Base-by-base conservation (phyloP, 2,113 vertebrate species). In the Labrus mixtus region DNA sequence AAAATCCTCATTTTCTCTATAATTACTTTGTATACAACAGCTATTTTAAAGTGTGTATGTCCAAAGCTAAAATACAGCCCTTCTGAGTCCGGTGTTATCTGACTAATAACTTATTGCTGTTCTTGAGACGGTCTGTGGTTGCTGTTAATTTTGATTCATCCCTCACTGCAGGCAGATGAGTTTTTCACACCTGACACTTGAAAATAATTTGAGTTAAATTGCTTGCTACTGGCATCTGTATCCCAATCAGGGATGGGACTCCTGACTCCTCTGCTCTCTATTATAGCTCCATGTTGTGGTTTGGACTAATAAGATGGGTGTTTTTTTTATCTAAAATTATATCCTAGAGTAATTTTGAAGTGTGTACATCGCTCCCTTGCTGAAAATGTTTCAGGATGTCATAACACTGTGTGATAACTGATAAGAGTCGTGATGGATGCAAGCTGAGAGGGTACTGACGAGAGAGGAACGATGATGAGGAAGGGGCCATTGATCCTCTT, bases 381-480 rank as follows among this genome's bases (percentile, higher is more conserved):
- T 13, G 23, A 36, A 29, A 16, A 25, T 2, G 23, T 68, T 58
- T 19, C 4, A 37, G 48, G 8, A 19, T 39, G 15, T 54, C 8
- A 6, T 33, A 64, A 76, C 50, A 25, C 23, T 2, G 17, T 0
- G 3, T 0, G 1, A 67, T 65, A 68, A 51, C 2, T 0, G 1
- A 67, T 65, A 66, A 51, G 20, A 75, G 53, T 5, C 1, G 11
- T 19, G 55, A 62, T 36, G 48, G 19, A 39, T 15, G 15, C 19
- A 19, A 59, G n/a, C 6, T 7, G 59, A 37, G 41, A 33, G 11
- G 13, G 20, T 17, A 97, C 97, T 97, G 93, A 99, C 97, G 97
- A 99, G 77, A 99, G 96, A 4, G 98, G 98, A 63, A 99, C 98
- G 57, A 99, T 99, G 94, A 99, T 99, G 92, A 99, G 96, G 91